phyloP scores from a whole-genome alignment of 2,888 invertebrate species.

The Pteria penguin region DNA sequence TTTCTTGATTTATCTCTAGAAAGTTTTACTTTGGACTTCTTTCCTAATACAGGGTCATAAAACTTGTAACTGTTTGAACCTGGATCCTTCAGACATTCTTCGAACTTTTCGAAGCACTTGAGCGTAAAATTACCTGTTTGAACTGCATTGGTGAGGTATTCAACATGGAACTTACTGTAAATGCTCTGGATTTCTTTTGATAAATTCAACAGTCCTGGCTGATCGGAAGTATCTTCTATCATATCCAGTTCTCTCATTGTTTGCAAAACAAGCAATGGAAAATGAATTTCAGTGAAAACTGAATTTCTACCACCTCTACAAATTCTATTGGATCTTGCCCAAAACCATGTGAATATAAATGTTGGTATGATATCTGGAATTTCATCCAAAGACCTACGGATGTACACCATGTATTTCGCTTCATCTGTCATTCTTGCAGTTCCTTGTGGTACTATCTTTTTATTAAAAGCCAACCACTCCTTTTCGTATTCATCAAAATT shows the following conservation, averaged over 20 bases:
- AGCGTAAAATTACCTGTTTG: not conserved
- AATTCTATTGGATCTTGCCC: not conserved
- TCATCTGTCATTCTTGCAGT: not conserved
- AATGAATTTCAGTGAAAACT: not conserved
- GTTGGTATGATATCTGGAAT: not conserved
- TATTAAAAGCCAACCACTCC: not conserved
- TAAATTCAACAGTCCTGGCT: no score
- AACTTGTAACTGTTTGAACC: not conserved
- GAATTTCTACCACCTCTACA: not conserved
- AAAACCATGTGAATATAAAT: not conserved
- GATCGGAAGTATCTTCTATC: not conserved
- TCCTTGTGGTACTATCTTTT: not conserved
- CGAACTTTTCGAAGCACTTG: not conserved
- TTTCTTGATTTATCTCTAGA: not conserved
- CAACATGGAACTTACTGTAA: not conserved
- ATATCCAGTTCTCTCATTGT: not conserved
- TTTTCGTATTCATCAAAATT: not conserved
- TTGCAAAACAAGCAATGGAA: not conserved
- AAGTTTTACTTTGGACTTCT: not conserved
- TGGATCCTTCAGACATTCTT: not conserved
- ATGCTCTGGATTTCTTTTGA: no score
- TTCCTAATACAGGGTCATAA: not conserved
- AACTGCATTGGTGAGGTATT: not conserved
- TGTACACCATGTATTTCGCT: not conserved
- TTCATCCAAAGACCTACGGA: not conserved